A percentile compares a stretch with the other conserved stretches of the same genome.
These are phyloP conservation scores for Tupiocoris notatus DNA, from an alignment of 2,888 invertebrate species.

Conservation along the genomic window DNA sequence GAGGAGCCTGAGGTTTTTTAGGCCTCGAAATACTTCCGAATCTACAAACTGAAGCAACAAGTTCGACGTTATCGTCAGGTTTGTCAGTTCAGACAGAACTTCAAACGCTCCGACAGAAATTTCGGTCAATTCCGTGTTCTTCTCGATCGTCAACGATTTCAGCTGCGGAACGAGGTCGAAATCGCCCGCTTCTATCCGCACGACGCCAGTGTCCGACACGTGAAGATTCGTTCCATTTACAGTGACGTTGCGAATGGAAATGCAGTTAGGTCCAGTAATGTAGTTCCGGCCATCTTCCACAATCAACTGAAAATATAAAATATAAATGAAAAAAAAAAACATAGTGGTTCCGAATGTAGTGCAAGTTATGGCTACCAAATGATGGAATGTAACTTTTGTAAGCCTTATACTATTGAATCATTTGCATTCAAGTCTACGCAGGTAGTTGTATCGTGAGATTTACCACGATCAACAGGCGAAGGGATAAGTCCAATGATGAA, in stretches of 20 bases:
- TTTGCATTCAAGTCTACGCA: too few relatives aligned
- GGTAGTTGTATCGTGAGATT: too few relatives aligned
- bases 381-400: neutral
- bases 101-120: constrained; percentile 58
- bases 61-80: constrained; percentile 61
- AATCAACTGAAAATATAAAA: constrained; percentile 1
- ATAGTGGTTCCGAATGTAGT: neutral
- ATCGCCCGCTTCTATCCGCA: neutral
- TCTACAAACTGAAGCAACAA: constrained; percentile 56
- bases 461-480: too few relatives aligned
- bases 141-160: constrained; percentile 24
- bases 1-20: constrained; percentile 57
- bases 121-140: constrained; percentile 52
- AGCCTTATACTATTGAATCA: neutral
- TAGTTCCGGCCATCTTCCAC: neutral
- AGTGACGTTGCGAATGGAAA: constrained; percentile 9
- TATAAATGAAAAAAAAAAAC: neutral
- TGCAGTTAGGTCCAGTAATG: constrained; percentile 5
- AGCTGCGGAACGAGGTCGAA: constrained; percentile 25
- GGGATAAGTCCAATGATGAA: too few relatives aligned
- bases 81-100: constrained; percentile 57
- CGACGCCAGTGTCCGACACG: constrained; percentile 18
- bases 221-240: neutral
- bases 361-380: neutral
- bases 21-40: constrained; percentile 57